These are phyloP conservation scores for Leptestheria dahalacensis DNA, from an alignment of 1,140 invertebrate species.

Conservation along the genomic window DNA sequence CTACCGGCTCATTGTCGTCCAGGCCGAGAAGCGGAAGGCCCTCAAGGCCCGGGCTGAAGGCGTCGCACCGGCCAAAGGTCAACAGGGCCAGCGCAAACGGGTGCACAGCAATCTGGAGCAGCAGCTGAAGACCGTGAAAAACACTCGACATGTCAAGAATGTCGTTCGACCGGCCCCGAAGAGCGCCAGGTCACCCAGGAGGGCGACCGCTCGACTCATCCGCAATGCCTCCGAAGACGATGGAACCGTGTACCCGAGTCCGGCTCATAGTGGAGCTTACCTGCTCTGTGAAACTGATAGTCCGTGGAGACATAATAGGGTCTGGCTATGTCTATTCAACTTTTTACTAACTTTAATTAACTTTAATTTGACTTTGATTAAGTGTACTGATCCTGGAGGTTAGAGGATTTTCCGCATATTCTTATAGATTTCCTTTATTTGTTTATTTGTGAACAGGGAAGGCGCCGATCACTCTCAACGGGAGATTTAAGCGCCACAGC, in stretches of 20 bases:
- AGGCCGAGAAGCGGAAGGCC: slow-evolving; percentile 43
- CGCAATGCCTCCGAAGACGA: slow-evolving; percentile 12
- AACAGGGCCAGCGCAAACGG: not conserved
- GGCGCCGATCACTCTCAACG: slow-evolving; percentile 21
- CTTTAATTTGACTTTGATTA: too few species aligned
- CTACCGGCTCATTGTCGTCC: slow-evolving; percentile 66
- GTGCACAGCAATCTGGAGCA: not conserved
- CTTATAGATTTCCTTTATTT: too few species aligned
- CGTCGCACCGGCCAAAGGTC: slow-evolving; percentile 10
- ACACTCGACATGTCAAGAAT: not conserved
- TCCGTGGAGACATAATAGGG: slow-evolving; percentile 8
- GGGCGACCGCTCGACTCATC: slow-evolving; percentile 5
- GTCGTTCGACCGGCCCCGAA: not conserved
- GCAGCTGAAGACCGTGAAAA: not conserved
- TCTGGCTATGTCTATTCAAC: too few species aligned
- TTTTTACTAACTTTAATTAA: too few species aligned
- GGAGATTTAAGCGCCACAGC: slow-evolving; percentile 19
- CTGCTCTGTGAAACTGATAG: slow-evolving; percentile 1
- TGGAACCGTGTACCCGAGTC: slow-evolving; percentile 12
- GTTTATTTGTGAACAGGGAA: slow-evolving; percentile 15
- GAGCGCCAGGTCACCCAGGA: not conserved
- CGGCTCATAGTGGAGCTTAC: slow-evolving; percentile 8
- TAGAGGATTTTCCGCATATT: too few species aligned
- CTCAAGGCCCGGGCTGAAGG: slow-evolving; percentile 28
- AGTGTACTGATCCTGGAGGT: too few species aligned